Conservation (phyloP, 2,797 vertebrate genomes). For the Rhadinocentrus ornatus region DNA sequence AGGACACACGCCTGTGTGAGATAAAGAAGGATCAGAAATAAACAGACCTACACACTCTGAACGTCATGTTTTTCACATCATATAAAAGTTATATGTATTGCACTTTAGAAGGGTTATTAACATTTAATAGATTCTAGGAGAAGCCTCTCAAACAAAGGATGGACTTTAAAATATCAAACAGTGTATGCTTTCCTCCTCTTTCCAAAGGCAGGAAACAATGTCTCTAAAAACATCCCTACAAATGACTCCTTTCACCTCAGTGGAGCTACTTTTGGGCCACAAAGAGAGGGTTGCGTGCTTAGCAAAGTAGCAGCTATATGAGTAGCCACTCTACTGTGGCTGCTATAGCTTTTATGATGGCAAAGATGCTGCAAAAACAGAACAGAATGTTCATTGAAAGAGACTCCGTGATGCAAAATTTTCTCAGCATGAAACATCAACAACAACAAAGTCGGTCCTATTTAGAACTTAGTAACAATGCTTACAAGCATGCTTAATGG, state of each 20-base stretch:
- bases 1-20: slow-evolving; percentile 13
- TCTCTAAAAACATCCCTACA: slow-evolving; percentile 57
- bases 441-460: slow-evolving; percentile 21
- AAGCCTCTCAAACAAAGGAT: slow-evolving; percentile 66
- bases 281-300: slow-evolving; percentile 39
- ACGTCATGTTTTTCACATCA: slow-evolving; percentile 31
- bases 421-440: slow-evolving; percentile 29
- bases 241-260: slow-evolving; percentile 59
- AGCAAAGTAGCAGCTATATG: slow-evolving; percentile 42
- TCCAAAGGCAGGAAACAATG: slow-evolving; percentile 49
- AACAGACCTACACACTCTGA: slow-evolving; percentile 34
- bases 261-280: slow-evolving; percentile 67
- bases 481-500: slow-evolving; percentile 3
- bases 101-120: slow-evolving; percentile 74
- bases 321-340: slow-evolving; percentile 50
- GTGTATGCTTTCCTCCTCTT: slow-evolving; percentile 8
- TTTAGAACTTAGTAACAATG: slow-evolving; percentile 26
- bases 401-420: background rate
- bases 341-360: slow-evolving; percentile 59
- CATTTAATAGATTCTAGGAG: slow-evolving; percentile 73
- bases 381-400: slow-evolving; percentile 28
- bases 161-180: slow-evolving; percentile 46
- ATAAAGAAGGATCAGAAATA: slow-evolving; percentile 28
- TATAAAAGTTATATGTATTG: slow-evolving; percentile 61
- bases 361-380: slow-evolving; percentile 46